These are phyloP conservation scores for Dorcus parallelipipedus DNA, from an alignment of 2,888 invertebrate genomes.

Conservation along the genomic window DNA sequence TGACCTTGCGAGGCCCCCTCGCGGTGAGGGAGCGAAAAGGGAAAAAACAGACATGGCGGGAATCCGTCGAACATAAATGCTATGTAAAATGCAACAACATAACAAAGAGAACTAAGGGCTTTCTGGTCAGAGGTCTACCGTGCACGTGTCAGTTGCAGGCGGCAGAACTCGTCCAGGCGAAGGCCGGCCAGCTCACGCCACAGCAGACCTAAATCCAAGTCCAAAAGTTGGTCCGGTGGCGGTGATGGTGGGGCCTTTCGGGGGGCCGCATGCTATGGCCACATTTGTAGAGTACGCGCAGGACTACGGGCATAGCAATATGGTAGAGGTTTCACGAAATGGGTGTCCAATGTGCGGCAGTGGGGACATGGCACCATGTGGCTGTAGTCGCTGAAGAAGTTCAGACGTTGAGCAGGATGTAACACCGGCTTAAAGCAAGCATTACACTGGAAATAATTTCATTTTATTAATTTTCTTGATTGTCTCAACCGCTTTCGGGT, in stretches of 20 bases:
- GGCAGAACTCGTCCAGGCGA: slow-evolving; percentile 49
- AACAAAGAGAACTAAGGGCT: slow-evolving; percentile 43
- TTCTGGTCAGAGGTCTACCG: slow-evolving; percentile 37
- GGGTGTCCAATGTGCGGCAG: slow-evolving; percentile 86
- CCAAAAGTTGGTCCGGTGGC: slow-evolving; percentile 24
- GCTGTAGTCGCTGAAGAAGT: slow-evolving; percentile 94
- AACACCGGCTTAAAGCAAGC: slow-evolving; percentile 85
- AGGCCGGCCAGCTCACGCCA: slow-evolving; percentile 50
- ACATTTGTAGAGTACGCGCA: slow-evolving; percentile 60
- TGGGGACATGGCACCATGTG: slow-evolving; percentile 88
- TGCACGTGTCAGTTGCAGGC: slow-evolving; percentile 46
- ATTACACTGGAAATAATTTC: slow-evolving; percentile 71
- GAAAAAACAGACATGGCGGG: neutral
- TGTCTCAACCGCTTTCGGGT: too few relatives aligned
- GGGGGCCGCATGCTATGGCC: slow-evolving; percentile 80
- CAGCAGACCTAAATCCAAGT: slow-evolving; percentile 47
- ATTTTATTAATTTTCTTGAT: too few relatives aligned
- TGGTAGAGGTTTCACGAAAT: slow-evolving; percentile 89
- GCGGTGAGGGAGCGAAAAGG: neutral
- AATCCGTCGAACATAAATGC: slow-evolving; percentile 35
- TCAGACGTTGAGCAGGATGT: slow-evolving; percentile 80
- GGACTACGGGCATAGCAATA: slow-evolving; percentile 78
- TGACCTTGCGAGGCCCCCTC: too few relatives aligned
- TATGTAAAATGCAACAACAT: slow-evolving; percentile 49
- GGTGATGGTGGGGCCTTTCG: slow-evolving; percentile 34